phyloP scores from a whole-genome alignment of 2,888 invertebrate genomes.

The Dryobotodes eremita region DNA sequence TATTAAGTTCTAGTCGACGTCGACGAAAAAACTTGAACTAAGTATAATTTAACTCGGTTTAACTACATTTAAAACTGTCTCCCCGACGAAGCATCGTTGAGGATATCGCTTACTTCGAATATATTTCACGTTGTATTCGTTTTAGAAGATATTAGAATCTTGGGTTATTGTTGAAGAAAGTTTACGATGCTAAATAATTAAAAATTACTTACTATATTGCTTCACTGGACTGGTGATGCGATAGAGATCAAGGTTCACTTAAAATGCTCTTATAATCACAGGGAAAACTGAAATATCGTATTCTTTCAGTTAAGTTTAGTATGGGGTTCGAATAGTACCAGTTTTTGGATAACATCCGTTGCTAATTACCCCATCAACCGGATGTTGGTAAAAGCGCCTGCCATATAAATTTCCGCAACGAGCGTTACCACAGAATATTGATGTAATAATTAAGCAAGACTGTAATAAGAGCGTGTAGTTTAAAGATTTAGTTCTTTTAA shows the following conservation, averaged over 20 bases:
- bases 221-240: not conserved
- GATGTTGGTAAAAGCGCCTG: slow-evolving; percentile 19
- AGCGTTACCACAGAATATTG: not conserved
- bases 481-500: not conserved
- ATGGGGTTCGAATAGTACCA: not conserved
- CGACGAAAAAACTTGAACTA: slow-evolving; percentile 57
- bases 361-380: not conserved
- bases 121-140: slow-evolving; percentile 33
- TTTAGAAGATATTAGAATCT: slow-evolving; percentile 17
- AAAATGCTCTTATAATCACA: not conserved
- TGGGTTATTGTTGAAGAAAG: not conserved
- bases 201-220: not conserved
- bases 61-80: slow-evolving; percentile 66
- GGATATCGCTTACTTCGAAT: slow-evolving; percentile 38
- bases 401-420: slow-evolving; percentile 4
- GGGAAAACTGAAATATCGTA: not conserved
- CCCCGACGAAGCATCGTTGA: slow-evolving; percentile 50
- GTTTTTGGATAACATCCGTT: not conserved
- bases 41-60: slow-evolving; percentile 58
- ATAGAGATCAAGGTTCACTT: not conserved
- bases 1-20: slow-evolving; percentile 55
- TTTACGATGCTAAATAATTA: not conserved
- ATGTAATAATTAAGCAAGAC: not conserved
- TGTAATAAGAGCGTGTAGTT: not conserved
- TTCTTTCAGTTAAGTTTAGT: not conserved